These are phyloP conservation scores for Creontiades dilutus DNA, from an alignment of 2,888 invertebrate species.

Conservation along the genomic window DNA sequence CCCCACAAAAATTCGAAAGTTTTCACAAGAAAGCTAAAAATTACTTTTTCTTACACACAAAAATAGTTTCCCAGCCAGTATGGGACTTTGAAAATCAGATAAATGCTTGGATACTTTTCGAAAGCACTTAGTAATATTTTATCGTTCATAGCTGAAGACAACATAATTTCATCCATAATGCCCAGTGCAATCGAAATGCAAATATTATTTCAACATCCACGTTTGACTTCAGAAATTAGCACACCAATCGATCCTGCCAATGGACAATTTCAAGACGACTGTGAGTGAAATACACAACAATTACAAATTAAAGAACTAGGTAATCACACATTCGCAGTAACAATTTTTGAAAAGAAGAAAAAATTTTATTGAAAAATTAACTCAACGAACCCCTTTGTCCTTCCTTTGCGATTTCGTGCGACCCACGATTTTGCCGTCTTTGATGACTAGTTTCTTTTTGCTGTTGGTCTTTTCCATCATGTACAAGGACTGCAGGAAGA, in stretches of 20 bases:
- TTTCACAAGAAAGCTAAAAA: no score
- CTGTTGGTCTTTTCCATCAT: conserved; percentile 85
- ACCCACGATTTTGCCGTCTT: conserved; percentile 85
- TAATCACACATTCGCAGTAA: not conserved
- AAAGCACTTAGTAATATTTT: no score
- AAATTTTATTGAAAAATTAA: not conserved
- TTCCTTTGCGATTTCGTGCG: conserved; percentile 86
- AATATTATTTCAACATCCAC: not conserved
- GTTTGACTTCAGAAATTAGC: not conserved
- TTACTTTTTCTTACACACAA: no score
- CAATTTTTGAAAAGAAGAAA: not conserved
- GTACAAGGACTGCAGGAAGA: conserved; percentile 81
- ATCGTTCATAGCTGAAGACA: no score
- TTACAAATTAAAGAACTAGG: not conserved
- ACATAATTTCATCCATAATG: no score
- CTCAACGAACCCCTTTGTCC: conserved; percentile 84
- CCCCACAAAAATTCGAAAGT: no score
- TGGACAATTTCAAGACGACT: not conserved
- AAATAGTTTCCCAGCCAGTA: no score
- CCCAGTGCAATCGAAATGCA: not conserved
- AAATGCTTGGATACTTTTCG: no score
- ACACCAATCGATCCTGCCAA: conserved; percentile 35
- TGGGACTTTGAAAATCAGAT: no score
- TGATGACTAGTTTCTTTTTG: conserved; percentile 86
- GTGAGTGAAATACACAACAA: conserved; percentile 18